These are phyloP conservation scores for Fragum sueziense DNA, from an alignment of 2,888 invertebrate genomes.

Conservation along the genomic window DNA sequence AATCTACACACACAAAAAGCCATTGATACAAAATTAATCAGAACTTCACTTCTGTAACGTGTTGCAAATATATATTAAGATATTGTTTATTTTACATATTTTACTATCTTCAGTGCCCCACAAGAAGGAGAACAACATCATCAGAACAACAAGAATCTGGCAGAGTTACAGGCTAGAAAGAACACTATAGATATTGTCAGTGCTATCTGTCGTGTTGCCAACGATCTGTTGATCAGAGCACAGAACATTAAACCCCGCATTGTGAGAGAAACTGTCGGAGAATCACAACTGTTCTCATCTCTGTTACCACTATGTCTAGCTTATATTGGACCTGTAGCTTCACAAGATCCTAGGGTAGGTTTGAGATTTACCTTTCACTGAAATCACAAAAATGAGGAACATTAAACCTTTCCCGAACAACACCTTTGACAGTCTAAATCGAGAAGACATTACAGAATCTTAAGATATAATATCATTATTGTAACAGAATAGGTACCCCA, in stretches of 20 bases:
- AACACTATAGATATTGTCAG: slow-evolving; percentile 90
- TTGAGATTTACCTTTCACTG: no score
- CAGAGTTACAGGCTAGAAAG: slow-evolving; percentile 87
- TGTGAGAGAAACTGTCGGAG: slow-evolving; percentile 84
- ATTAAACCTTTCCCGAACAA: no score
- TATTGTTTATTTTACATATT: no score
- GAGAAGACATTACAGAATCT: no score
- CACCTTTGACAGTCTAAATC: no score
- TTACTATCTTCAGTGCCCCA: slow-evolving; percentile 83
- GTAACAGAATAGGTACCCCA: no score
- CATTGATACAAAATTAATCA: no score
- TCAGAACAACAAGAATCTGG: slow-evolving; percentile 85
- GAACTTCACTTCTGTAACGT: no score
- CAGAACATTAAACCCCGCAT: slow-evolving; percentile 84
- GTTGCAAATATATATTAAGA: no score
- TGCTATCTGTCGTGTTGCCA: slow-evolving; percentile 89
- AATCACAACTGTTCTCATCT: slow-evolving; percentile 87
- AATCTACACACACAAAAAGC: no score
- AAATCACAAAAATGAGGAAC: no score
- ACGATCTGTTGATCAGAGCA: slow-evolving; percentile 89
- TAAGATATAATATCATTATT: no score
- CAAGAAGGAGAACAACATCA: slow-evolving; percentile 85
- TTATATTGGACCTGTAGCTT: slow-evolving; percentile 91
- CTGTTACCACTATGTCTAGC: slow-evolving; percentile 93
- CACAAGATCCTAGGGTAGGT: slow-evolving; percentile 88